Evolutionary conservation across 2,797 vertebrate genomes (phyloP).

Genomic region (Acestrorhynchus altus): DNA sequence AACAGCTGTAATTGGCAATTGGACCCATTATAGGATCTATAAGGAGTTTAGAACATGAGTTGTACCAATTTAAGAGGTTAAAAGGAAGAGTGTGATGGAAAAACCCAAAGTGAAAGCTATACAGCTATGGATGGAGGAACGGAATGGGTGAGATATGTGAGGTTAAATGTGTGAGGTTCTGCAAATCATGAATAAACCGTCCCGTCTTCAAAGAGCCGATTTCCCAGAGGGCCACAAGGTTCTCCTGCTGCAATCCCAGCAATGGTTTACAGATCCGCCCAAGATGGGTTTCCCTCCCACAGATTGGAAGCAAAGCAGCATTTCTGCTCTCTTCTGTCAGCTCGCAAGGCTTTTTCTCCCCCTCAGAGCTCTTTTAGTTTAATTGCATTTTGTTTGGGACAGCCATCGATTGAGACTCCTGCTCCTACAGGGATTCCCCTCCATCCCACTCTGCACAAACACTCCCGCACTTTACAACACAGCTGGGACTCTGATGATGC

Average conservation of each 20-base stretch:
- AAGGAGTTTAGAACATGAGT: too few relatives aligned
- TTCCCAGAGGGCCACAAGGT: constrained; percentile 25
- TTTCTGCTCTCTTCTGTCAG: constrained; percentile 1
- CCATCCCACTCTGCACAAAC: not conserved
- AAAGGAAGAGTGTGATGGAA: constrained; percentile 59
- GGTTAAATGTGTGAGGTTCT: constrained; percentile 8
- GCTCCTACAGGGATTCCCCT: not conserved
- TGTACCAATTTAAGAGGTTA: constrained; percentile 3
- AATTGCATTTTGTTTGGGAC: constrained; percentile 3
- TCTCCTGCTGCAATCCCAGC: not conserved
- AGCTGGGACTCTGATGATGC: not conserved
- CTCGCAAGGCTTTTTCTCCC: not conserved
- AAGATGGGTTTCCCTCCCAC: constrained; percentile 13
- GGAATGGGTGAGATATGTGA: constrained; percentile 61
- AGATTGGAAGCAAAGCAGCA: not conserved
- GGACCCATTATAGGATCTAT: too few relatives aligned
- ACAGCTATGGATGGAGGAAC: constrained; percentile 27
- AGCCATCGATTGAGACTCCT: not conserved
- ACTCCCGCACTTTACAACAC: not conserved
- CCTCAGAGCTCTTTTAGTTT: constrained; percentile 1
- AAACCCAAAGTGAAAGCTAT: too few relatives aligned
- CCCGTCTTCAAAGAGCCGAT: constrained; percentile 38
- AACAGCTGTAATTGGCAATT: too few relatives aligned
- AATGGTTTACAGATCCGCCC: constrained; percentile 23
- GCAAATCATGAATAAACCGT: constrained; percentile 36